These are phyloP conservation scores for Drosophila varians DNA, from an alignment of 1,140 invertebrate species.

Conservation along the genomic window DNA sequence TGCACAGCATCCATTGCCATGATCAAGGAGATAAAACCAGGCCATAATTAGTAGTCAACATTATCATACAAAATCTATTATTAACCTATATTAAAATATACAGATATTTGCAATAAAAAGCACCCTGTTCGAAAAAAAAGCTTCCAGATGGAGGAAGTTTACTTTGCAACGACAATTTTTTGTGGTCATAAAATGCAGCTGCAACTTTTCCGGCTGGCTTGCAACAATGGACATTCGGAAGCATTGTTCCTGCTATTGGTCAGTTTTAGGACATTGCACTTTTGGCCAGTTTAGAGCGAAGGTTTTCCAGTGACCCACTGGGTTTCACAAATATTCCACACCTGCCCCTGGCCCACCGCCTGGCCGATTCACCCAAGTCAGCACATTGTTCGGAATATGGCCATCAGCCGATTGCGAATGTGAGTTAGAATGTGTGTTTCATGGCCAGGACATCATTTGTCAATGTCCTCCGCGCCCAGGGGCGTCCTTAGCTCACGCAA, in stretches of 20 bases:
- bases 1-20: background rate
- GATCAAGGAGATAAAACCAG: background rate
- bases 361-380: conserved; percentile 10
- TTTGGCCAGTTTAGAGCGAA: conserved; percentile 13
- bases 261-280: conserved; percentile 62
- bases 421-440: conserved; percentile 28
- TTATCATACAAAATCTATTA: too few relatives aligned
- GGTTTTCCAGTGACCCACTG: conserved; percentile 56
- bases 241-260: conserved; percentile 55
- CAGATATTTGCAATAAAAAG: background rate
- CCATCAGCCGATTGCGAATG: conserved; percentile 8
- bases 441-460: conserved; percentile 69
- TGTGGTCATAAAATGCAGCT: conserved; percentile 71
- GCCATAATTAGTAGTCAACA: too few relatives aligned
- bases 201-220: conserved; percentile 46
- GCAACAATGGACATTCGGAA: conserved; percentile 59
- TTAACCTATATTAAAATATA: too few relatives aligned
- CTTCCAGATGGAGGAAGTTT: conserved; percentile 28
- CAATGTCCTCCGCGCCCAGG: conserved; percentile 66
- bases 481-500: conserved; percentile 49
- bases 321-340: conserved; percentile 60
- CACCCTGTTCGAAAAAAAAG: background rate
- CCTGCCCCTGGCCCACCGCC: conserved; percentile 11
- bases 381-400: conserved; percentile 45
- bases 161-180: conserved; percentile 48